Evolutionary conservation across 2,888 invertebrate genomes (phyloP).

Genomic region (Pegoplata infirma): DNA sequence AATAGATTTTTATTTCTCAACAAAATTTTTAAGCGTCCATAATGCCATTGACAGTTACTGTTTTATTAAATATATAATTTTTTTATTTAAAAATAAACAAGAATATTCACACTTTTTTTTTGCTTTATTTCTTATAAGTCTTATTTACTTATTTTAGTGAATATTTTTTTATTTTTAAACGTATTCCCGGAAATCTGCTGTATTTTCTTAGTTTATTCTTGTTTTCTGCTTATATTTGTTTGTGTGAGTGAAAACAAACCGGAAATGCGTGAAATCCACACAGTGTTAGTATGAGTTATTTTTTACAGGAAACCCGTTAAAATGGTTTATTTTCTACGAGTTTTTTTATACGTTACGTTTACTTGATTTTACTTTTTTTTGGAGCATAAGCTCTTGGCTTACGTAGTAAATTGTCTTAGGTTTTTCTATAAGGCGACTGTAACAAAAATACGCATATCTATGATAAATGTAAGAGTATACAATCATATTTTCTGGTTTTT

Average conservation of each 20-base stretch:
- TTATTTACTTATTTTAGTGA: background rate
- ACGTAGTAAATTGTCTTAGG: slow-evolving; percentile 44
- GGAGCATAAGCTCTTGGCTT: slow-evolving; percentile 5
- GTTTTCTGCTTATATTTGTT: background rate
- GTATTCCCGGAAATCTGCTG: slow-evolving; percentile 4
- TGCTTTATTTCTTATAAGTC: slow-evolving; percentile 2
- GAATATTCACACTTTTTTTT: background rate
- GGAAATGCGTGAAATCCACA: slow-evolving; percentile 53
- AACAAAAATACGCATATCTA: slow-evolving; percentile 18
- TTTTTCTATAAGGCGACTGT: background rate
- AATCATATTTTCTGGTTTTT: slow-evolving; percentile 39
- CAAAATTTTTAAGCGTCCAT: no score
- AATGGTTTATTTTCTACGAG: slow-evolving; percentile 19
- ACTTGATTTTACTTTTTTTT: slow-evolving; percentile 11
- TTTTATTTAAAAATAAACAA: background rate
- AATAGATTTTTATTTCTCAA: no score
- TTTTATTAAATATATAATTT: no score
- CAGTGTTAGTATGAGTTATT: slow-evolving; percentile 45
- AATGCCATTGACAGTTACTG: no score
- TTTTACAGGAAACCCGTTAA: slow-evolving; percentile 44
- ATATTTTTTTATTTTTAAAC: no score
- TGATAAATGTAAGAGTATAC: slow-evolving; percentile 43
- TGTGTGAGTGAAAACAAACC: slow-evolving; percentile 37
- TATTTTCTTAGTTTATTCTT: slow-evolving; percentile 7
- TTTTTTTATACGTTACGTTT: no score